Evolutionary conservation across 1,140 invertebrate genomes (phyloP).

Genomic region (Epicauta chinensis): DNA sequence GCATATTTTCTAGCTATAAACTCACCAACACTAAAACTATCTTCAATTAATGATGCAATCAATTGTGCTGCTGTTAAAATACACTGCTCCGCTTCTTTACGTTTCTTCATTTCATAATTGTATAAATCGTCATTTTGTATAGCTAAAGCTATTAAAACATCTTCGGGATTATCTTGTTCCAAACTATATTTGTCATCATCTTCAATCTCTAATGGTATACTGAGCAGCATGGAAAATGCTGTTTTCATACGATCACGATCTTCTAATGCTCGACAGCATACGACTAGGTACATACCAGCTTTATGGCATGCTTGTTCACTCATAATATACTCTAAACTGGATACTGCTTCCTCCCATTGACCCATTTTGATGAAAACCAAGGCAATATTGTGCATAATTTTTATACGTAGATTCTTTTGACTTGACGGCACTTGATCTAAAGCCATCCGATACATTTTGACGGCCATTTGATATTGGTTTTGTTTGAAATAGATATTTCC

Average conservation of each 20-base stretch:
- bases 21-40: conserved; percentile 65
- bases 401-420: conserved; percentile 86
- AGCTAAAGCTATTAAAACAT: conserved; percentile 67
- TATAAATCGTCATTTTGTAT: conserved; percentile 76
- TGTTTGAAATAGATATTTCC: conserved; percentile 96
- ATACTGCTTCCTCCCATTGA: conserved; percentile 91
- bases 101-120: conserved; percentile 66
- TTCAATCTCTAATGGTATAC: conserved; percentile 77
- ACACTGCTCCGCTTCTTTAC: conserved; percentile 73
- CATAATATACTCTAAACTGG: conserved; percentile 98
- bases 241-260: conserved; percentile 93
- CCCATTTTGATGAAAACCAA: conserved; percentile 93
- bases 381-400: conserved; percentile 98
- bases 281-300: conserved; percentile 80
- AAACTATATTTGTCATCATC: conserved; percentile 71
- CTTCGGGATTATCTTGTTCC: conserved; percentile 59
- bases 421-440: conserved; percentile 53
- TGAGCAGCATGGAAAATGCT: conserved; percentile 83
- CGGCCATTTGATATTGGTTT: conserved; percentile 89
- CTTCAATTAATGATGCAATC: conserved; percentile 81
- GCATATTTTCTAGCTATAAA: conserved; percentile 30
- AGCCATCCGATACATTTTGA: conserved; percentile 69
- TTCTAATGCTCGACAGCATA: conserved; percentile 89
- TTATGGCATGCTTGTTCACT: conserved; percentile 82
- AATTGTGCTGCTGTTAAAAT: conserved; percentile 89